Percentiles rank a stretch among this genome's conserved stretches.
These are phyloP conservation scores for Apistogramma diplotaenia DNA, from an alignment of 2,113 vertebrate genomes.

Conservation along the genomic window DNA sequence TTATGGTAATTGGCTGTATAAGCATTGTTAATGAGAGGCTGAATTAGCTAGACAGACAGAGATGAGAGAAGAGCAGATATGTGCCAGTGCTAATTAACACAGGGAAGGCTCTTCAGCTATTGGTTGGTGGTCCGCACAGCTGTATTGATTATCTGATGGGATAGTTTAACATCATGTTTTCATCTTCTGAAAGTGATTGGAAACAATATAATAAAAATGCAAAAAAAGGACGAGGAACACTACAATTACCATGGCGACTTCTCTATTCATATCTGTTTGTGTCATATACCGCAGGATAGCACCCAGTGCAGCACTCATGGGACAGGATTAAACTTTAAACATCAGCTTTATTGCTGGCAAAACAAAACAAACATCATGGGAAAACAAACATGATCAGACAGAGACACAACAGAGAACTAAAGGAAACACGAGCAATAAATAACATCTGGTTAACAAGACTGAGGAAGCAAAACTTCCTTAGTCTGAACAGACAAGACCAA, in stretches of 20 bases:
- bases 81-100: slow-evolving; percentile 81
- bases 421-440: too few species aligned
- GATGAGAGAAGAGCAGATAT: slow-evolving; percentile 54
- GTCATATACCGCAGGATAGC: too few species aligned
- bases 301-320: too few species aligned
- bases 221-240: background rate
- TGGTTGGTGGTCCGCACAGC: background rate
- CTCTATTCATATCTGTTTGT: background rate
- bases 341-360: too few species aligned
- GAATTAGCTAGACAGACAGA: slow-evolving; percentile 70
- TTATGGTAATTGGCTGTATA: slow-evolving; percentile 98
- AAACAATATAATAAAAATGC: background rate
- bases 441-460: too few species aligned
- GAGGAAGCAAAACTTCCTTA: too few species aligned
- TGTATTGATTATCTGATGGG: slow-evolving; percentile 40
- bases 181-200: background rate
- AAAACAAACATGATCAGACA: too few species aligned
- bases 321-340: too few species aligned
- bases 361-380: too few species aligned
- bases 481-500: too few species aligned
- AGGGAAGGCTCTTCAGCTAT: slow-evolving; percentile 51
- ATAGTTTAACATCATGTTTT: slow-evolving; percentile 12
- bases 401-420: too few species aligned
- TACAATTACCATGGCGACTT: background rate
- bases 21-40: slow-evolving; percentile 79